Evolutionary conservation across 1,140 invertebrate species (phyloP), one percentile per base, ranked within the genome.

Genomic region (Orius insidiosus): DNA sequence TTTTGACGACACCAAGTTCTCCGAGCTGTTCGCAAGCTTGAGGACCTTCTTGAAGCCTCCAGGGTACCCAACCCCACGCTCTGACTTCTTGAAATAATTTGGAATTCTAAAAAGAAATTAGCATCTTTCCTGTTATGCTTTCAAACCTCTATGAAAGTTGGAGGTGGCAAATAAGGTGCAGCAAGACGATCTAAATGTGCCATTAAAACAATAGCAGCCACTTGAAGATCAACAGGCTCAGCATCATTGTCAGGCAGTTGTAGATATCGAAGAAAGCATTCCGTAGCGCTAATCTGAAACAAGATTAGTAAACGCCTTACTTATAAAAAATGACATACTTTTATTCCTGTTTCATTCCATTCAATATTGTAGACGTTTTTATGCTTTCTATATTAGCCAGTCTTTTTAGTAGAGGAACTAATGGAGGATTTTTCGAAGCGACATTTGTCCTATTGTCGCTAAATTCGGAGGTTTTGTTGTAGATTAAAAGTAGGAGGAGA

Each of bases 141-240:
- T 5, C 58, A 56, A 45, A 68, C 66, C 55, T 70, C 69, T 7
- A 63, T 60, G 1, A 58, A 66, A 14, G 64, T 60, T 35, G 61
- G 61, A 15, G 81, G 75, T 0, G 86, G 84, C 49, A 86, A 64
- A 52, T 88, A 75, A 0, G 86, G 84, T 7, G 71, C 63, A n/a
- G 84, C 80, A 30, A 95, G 61, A 53, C 86, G 68, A 63, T 92
- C 88, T 36, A 95, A 63, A 60, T 92, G 87, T 14, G 83, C 82
- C 65, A 94, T 78, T 34, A 94, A 72, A 14, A 87, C 78, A 10
- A 95, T 84, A 11, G 86, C 87, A 31, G 79, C 82, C 63, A 89
- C 80, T 39, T 78, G 73, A 7, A 94, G 63, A 58, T 92, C 85
- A 46, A 96, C 78, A 38, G 74, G 68, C 3, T 76, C 66, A 1